Evolutionary conservation across 2,797 vertebrate genomes (phyloP).

Genomic region (Loris lydekkerianus): DNA sequence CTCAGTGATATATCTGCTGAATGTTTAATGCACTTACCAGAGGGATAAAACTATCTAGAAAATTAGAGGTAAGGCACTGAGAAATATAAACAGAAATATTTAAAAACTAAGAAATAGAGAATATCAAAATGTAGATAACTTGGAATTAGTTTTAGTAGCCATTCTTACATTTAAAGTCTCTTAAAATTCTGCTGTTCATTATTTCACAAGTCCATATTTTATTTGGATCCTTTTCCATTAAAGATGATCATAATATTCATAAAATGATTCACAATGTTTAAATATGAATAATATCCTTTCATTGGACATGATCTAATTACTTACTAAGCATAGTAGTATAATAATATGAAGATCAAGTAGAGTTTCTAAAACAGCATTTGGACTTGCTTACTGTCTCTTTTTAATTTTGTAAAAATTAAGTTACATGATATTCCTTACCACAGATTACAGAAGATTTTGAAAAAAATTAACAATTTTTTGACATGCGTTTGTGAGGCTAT

Average conservation of each 20-base stretch:
- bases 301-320: background rate
- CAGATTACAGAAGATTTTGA: background rate
- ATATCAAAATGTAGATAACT: background rate
- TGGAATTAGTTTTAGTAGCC: background rate
- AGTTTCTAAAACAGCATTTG: background rate
- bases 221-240: background rate
- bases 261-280: background rate
- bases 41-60: background rate
- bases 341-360: background rate
- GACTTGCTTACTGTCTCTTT: background rate
- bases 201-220: background rate
- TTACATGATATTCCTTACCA: background rate
- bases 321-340: background rate
- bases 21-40: background rate
- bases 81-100: background rate
- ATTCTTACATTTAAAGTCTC: background rate
- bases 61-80: background rate
- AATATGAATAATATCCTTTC: background rate
- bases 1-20: background rate
- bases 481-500: background rate
- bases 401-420: slow-evolving; percentile 16
- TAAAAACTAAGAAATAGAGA: background rate
- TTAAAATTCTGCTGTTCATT: background rate
- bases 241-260: background rate
- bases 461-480: background rate